Conservation (phyloP, 2,888 invertebrate genomes). For the Azorinus chamasolen region DNA sequence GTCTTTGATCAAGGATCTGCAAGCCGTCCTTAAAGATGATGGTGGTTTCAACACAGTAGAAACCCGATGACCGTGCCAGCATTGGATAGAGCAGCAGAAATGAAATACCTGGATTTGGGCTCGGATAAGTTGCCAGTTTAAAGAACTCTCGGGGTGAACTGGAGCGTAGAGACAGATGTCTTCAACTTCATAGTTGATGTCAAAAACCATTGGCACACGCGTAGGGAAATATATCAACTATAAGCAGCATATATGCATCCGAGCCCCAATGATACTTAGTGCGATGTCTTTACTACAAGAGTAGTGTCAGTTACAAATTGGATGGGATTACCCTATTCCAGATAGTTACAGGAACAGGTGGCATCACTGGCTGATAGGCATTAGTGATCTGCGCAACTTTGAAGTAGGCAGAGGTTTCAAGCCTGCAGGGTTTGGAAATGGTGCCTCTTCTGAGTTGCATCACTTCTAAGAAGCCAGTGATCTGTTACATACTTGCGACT, state of each 20-base stretch:
- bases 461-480: slow-evolving; percentile 58
- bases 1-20: slow-evolving; percentile 18
- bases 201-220: slow-evolving; percentile 41
- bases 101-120: slow-evolving; percentile 30
- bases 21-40: slow-evolving; percentile 21
- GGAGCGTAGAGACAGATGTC: slow-evolving; percentile 39
- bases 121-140: slow-evolving; percentile 38
- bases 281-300: slow-evolving; percentile 33
- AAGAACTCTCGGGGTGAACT: slow-evolving; percentile 45
- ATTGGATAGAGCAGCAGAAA: slow-evolving; percentile 33
- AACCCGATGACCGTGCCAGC: slow-evolving; percentile 58
- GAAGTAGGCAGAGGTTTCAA: slow-evolving; percentile 51
- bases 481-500: slow-evolving; percentile 46
- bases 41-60: slow-evolving; percentile 55
- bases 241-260: slow-evolving; percentile 44
- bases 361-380: slow-evolving; percentile 21
- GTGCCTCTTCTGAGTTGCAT: slow-evolving; percentile 34
- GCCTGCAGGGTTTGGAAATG: slow-evolving; percentile 36
- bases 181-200: slow-evolving; percentile 36
- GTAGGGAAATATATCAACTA: slow-evolving; percentile 45
- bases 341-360: slow-evolving; percentile 12
- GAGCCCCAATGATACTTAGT: slow-evolving; percentile 26
- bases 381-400: slow-evolving; percentile 32
- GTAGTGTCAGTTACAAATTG: slow-evolving; percentile 14
- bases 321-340: slow-evolving; percentile 35